Evolutionary conservation across 2,113 vertebrate genomes (phyloP).

Genomic region (Polypterus bichir): DNA sequence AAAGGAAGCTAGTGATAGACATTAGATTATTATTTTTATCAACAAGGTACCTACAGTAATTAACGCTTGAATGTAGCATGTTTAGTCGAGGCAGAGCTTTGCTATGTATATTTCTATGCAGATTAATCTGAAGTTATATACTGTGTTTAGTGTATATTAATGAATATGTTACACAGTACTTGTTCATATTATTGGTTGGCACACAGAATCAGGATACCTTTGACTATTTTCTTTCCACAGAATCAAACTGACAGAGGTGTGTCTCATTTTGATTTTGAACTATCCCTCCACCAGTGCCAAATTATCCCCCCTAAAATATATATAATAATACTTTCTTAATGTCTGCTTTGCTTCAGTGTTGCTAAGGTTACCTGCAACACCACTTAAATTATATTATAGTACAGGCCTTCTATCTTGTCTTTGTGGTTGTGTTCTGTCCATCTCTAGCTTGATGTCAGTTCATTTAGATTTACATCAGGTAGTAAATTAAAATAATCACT

Average conservation of each 20-base stretch:
- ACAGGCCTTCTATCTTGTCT: slow-evolving; percentile 34
- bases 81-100: no score
- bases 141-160: no score
- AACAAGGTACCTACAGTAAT: no score
- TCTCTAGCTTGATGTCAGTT: slow-evolving; percentile 78
- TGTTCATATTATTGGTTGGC: background rate
- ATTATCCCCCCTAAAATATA: slow-evolving; percentile 25
- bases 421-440: slow-evolving; percentile 72
- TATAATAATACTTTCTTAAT: slow-evolving; percentile 39
- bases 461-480: slow-evolving; percentile 95
- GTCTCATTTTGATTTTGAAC: background rate
- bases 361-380: slow-evolving; percentile 46
- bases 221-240: no score
- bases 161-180: background rate
- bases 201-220: background rate
- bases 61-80: no score
- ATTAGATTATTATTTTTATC: no score
- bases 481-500: slow-evolving; percentile 98
- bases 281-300: background rate
- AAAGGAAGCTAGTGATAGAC: no score
- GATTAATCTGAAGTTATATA: no score
- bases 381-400: slow-evolving; percentile 41
- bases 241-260: background rate
- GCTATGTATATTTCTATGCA: no score
- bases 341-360: slow-evolving; percentile 40